phyloP scores from a whole-genome alignment of 2,797 vertebrate species.

The Adelosebastes latens region DNA sequence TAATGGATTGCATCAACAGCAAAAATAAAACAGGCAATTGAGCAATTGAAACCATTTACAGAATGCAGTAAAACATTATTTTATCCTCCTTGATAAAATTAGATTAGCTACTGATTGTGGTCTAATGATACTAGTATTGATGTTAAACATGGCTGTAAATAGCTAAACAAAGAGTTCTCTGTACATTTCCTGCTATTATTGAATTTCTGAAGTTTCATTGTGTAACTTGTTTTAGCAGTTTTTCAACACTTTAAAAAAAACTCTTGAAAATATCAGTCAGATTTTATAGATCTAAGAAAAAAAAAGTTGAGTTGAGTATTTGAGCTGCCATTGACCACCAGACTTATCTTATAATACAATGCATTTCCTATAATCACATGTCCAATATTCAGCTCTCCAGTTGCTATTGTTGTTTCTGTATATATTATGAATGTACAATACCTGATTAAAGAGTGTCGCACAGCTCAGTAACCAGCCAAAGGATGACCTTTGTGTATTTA shows the following conservation, averaged over 20 bases:
- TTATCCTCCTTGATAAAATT: neutral
- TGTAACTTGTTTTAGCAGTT: neutral
- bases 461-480: neutral
- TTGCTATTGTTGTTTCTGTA: neutral
- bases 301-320: neutral
- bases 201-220: no score
- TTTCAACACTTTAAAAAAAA: neutral
- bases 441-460: neutral
- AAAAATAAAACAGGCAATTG: neutral
- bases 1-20: neutral
- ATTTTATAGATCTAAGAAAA: neutral
- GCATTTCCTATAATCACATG: neutral
- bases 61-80: neutral
- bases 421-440: neutral
- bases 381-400: neutral
- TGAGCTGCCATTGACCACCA: neutral
- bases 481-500: neutral
- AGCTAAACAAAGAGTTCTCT: no score
- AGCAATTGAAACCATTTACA: neutral
- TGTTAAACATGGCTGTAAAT: neutral
- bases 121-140: neutral
- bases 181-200: no score
- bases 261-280: neutral
- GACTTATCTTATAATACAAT: neutral
- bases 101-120: neutral